Conservation (phyloP, 2,113 vertebrate species). For the Heptranchias perlo region DNA sequence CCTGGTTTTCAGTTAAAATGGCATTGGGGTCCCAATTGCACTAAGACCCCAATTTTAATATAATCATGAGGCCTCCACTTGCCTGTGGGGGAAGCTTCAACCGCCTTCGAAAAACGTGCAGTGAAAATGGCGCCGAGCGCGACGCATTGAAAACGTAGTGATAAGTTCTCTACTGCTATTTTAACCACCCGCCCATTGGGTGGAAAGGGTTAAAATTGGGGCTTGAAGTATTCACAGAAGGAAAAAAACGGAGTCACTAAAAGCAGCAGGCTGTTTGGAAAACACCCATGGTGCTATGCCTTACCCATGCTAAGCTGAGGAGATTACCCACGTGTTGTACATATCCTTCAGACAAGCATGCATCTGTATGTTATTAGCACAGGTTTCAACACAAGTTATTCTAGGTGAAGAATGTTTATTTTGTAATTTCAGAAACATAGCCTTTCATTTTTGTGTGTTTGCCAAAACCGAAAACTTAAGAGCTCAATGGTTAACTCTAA, state of each 20-base stretch:
- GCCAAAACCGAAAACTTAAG: neutral
- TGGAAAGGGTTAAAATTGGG: neutral
- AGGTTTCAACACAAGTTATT: slow-evolving; percentile 11
- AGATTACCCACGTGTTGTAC: neutral
- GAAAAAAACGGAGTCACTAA: neutral
- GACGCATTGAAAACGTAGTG: neutral
- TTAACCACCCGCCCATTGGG: neutral
- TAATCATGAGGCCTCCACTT: neutral
- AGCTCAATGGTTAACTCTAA: slow-evolving; percentile 6
- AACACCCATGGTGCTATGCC: neutral
- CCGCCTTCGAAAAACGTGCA: neutral
- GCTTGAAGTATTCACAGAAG: neutral
- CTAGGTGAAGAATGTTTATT: slow-evolving; percentile 20
- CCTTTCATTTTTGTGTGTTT: slow-evolving; percentile 8
- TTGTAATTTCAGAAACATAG: neutral
- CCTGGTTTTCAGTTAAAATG: neutral
- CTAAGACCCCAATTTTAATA: neutral
- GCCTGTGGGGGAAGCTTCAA: neutral
- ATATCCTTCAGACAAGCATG: slow-evolving; percentile 1
- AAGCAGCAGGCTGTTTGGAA: neutral
- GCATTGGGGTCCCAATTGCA: neutral
- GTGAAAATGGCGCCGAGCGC: neutral
- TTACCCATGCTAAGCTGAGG: neutral
- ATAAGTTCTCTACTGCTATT: neutral
- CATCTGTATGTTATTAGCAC: slow-evolving; percentile 12